Base-by-base conservation (phyloP, 2,113 vertebrate genomes). In the Pollachius pollachius region DNA sequence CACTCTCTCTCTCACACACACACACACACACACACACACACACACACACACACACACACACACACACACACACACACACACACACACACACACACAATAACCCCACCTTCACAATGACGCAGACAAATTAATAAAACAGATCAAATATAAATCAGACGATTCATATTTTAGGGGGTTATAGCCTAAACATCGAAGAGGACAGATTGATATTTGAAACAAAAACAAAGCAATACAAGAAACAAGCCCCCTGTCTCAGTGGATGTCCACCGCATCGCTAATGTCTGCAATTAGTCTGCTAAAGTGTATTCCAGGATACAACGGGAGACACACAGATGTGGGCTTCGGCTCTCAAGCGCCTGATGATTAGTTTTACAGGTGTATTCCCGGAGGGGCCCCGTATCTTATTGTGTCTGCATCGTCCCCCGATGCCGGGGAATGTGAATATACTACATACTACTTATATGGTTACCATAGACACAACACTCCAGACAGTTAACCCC, bases 401-500 rank as follows among this genome's bases (percentile, higher is more conserved):
- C 74, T 75, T 64, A 80, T 70, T 76, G 77, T 77, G 75, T 79
- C 77, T 80, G 71, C 69, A 52, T n/a, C 65, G 71, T 79, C 91
- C 88, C 87, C 79, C 13, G 86, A 85, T 87, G 77, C 67, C 41
- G 41, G 25, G 66, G 75, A 73, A 89, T 89, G 87, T 91, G 91
- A 93, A 93, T 91, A 90, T 76, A 82, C 78, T 27, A 67, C 70
- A 72, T 88, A 82, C 80, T 80, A 85, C 77, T 74, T 84, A 70
- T 73, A 76, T 83, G 76, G 89, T 88, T 82, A 76, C 82, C 80
- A 88, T 88, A 86, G 88, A 87, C 81, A 88, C 85, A 67, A 73
- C 74, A 83, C 83, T 80, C 81, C 73, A 84, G 71, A 76, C 76
- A 84, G 80, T 77, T 70, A 59, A 77, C 75, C 74, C 82, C 72